A percentile compares a stretch with the other conserved stretches of the same genome.
Evolutionary conservation across 2,113 vertebrate genomes (phyloP).

Genomic region (Rana temporaria): DNA sequence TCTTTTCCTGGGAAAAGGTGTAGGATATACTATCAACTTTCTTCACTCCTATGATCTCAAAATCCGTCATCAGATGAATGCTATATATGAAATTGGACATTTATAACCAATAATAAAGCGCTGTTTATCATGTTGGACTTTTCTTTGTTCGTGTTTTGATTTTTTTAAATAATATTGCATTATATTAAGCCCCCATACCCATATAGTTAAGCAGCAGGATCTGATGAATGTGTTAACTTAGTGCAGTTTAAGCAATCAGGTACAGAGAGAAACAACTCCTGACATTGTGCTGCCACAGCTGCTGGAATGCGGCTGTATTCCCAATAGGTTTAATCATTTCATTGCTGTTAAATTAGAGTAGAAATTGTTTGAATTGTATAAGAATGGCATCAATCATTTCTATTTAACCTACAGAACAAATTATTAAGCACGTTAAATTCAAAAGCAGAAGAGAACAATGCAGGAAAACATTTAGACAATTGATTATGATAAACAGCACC

Average conservation of each 20-base stretch:
- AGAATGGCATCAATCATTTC: slow-evolving; percentile 27
- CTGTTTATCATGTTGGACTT: too few relatives aligned
- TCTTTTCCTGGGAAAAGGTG: too few relatives aligned
- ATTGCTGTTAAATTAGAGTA: slow-evolving; percentile 30
- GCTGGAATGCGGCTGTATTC: slow-evolving; percentile 10
- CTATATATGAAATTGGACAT: too few relatives aligned
- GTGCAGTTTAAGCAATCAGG: background rate
- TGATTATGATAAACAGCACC: background rate
- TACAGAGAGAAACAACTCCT: background rate
- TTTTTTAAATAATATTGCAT: background rate
- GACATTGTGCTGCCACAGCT: background rate
- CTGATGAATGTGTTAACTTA: slow-evolving; percentile 7
- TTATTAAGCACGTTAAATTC: background rate
- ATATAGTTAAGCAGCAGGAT: background rate
- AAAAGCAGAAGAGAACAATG: slow-evolving; percentile 7
- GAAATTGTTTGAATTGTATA: slow-evolving; percentile 4
- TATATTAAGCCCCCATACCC: background rate
- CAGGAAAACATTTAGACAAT: background rate
- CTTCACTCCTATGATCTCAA: too few relatives aligned
- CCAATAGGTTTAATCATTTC: slow-evolving; percentile 25
- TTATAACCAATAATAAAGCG: too few relatives aligned
- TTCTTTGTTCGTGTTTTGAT: too few relatives aligned
- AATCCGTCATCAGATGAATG: too few relatives aligned
- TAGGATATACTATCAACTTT: too few relatives aligned
- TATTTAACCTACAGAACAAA: slow-evolving; percentile 28